Conservation (phyloP, 2,888 invertebrate species). For the Phengaris alcon region DNA sequence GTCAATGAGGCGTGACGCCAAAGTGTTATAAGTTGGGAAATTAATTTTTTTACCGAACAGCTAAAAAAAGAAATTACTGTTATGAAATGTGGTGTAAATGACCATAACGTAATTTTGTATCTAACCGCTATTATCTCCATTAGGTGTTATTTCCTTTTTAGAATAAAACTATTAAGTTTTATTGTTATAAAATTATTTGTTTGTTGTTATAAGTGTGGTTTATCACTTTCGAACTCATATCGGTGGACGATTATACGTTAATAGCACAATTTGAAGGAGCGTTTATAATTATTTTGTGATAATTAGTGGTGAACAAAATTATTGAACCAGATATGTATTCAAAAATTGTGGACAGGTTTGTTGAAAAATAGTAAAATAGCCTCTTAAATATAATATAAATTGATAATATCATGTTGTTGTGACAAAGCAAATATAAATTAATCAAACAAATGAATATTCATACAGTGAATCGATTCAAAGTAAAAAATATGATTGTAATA, state of each 20-base stretch:
- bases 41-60: slow-evolving; percentile 14
- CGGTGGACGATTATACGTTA: neutral
- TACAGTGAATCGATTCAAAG: slow-evolving; percentile 30
- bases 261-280: slow-evolving; percentile 9
- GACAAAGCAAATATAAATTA: neutral
- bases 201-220: slow-evolving; percentile 12
- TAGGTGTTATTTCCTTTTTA: slow-evolving; percentile 24
- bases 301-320: neutral
- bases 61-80: slow-evolving; percentile 25
- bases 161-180: slow-evolving; percentile 26
- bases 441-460: slow-evolving; percentile 17
- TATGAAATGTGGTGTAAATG: slow-evolving; percentile 26
- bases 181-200: slow-evolving; percentile 20
- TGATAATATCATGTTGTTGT: too few relatives aligned
- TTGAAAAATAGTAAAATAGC: neutral
- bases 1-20: slow-evolving; percentile 23
- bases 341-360: neutral
- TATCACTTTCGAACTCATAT: slow-evolving; percentile 13
- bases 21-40: slow-evolving; percentile 25
- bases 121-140: slow-evolving; percentile 7
- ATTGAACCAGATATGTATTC: neutral
- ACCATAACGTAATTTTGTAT: slow-evolving; percentile 11
- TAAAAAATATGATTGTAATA: slow-evolving; percentile 20
- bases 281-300: neutral
- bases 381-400: neutral